Evolutionary conservation across 1,140 invertebrate genomes (phyloP), one percentile per base, ranked within the genome.

Genomic region (Drosophila burlai): DNA sequence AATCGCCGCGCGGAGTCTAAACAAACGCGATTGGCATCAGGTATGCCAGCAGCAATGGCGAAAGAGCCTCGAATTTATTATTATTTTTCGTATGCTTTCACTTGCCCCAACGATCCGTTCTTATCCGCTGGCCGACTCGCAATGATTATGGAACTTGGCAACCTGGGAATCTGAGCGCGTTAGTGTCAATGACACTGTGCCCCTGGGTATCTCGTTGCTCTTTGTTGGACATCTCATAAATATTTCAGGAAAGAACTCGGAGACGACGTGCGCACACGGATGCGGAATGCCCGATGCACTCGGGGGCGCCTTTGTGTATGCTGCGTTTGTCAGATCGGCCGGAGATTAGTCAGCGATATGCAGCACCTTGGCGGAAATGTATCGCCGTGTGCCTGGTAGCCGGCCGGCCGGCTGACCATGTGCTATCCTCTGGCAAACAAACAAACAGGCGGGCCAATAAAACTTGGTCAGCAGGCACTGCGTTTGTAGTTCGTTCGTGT

Each of bases 1-100:
- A 82, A 85, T 79, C 69, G 65, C 58, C 38, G 42, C 13, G 60
- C 49, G 10, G 36, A 75, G 75, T 87, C 54, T 86, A 86, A 86
- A 86, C 83, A 86, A 86, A 82, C 29, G 26, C 55, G 80, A 60
- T 58, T 68, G 72, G 54, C 64, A 45, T 40, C 34, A 50, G 76
- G 73, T 55, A 83, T 83, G 61, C 73, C 52, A 75, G 60, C 52
- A 75, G 60, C 50, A 77, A 75, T 71, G 38, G 36, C 69, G 55
- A 69, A 66, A 65, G 50, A 63, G 31, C 52, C 24, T 13, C 21
- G 36, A 57, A 57, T 29, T 16, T 16, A 46, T 31, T 24, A 24
- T 8, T 24, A 26, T 52, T 5, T 31, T 67, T 50, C 54, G 34
- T 43, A 60, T 26, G 54, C 18, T 50, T 71, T 60, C 65, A 59